Evolutionary conservation across 2,113 vertebrate species (phyloP), one percentile per base, ranked within the genome.

Genomic region (Danionella cerebrum): DNA sequence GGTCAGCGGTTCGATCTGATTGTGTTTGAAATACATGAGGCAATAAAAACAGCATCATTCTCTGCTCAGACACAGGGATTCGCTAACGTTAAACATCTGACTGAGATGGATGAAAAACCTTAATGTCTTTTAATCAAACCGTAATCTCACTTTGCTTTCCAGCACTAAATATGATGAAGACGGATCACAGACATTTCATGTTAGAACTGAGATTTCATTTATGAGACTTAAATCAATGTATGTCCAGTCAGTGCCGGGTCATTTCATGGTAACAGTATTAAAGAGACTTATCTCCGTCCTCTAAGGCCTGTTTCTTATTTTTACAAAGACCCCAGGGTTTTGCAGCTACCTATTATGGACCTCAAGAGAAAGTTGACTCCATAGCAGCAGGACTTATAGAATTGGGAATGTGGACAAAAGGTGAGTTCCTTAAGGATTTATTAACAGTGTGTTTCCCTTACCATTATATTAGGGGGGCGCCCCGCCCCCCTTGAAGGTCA

Each of bases 191-290:
- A n/a, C n/a, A n/a, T n/a, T n/a, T n/a, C n/a, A n/a, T n/a, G n/a
- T n/a, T 39, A 38, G 4, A 0, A 22, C 2, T n/a, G 13, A n/a
- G 19, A 39, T 41, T 33, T 71, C 14, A 13, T 24, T 52, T 35
- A 12, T 39, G n/a, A 14, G 47, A 14, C 6, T 59, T 6, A 71
- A 31, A 76, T 74, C 54, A 72, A 57, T 14, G 11, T 36, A 50
- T 24, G 47, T 50, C 19, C 47, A 63, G 70, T 72, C 67, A 60
- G 29, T 59, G 19, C 65, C 47, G 52, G 64, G n/a, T 25, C 51
- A 62, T 67, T 45, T 50, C 12, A 19, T 9, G 57, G 77, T 70
- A 75, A 60, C 47, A 38, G 22, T 22, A 68, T 74, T 66, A 62
- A 69, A 70, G 41, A 44, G 53, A 78, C 50, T 1, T 21, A 25